A percentile compares a stretch with the other conserved stretches of the same genome.
Conservation (phyloP, 2,888 invertebrate genomes). For the Heterodera filipjevi region DNA sequence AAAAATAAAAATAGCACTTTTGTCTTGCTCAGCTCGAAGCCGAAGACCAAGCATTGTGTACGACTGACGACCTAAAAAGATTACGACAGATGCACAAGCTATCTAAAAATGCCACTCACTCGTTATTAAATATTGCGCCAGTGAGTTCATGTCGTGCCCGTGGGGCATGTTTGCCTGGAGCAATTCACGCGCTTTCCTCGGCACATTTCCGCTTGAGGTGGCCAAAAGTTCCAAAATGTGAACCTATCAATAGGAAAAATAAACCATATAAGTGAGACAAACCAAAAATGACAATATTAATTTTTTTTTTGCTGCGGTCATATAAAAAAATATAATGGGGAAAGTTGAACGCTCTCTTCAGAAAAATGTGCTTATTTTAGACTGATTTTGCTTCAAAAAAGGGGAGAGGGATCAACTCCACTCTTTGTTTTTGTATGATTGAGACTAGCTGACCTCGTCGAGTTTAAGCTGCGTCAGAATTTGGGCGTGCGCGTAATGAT, state of each 20-base stretch:
- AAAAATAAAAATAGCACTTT: no score
- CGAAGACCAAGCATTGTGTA: conserved; percentile 58
- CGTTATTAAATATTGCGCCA: conserved; percentile 50
- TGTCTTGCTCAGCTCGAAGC: conserved; percentile 57
- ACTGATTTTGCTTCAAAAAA: no score
- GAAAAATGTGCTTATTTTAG: no score
- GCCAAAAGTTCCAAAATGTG: conserved; percentile 57
- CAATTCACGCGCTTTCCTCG: conserved; percentile 46
- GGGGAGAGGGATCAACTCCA: no score
- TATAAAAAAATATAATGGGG: no score
- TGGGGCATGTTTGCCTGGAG: conserved; percentile 57
- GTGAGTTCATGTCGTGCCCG: conserved; percentile 55
- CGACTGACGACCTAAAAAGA: conserved; percentile 42
- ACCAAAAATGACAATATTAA: no score
- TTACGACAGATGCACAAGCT: neutral
- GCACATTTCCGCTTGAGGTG: conserved; percentile 51
- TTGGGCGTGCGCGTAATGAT: conserved; percentile 59
- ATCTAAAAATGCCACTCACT: conserved; percentile 29
- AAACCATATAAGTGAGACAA: no score
- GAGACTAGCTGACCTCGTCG: no score
- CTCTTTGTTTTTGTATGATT: no score
- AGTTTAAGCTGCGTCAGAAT: conserved; percentile 51
- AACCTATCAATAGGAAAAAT: neutral
- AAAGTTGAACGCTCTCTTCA: no score
- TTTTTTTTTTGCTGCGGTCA: no score